Percentiles rank a stretch among this genome's conserved stretches.
Conservation (phyloP, 2,888 invertebrate genomes). For the Epistrophella euchroma region DNA sequence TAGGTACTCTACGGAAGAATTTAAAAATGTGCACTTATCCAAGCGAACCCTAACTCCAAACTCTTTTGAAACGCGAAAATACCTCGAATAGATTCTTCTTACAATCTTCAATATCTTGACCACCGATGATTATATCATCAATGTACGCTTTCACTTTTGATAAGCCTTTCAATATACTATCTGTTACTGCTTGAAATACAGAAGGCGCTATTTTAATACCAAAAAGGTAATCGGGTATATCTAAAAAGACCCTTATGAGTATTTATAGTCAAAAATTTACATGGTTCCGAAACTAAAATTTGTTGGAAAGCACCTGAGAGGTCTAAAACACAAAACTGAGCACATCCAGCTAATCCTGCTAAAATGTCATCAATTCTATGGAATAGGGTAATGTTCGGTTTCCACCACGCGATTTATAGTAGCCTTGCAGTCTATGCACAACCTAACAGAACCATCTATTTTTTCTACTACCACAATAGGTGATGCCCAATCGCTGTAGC, state of each 20-base stretch:
- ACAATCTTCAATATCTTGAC: slow-evolving; percentile 34
- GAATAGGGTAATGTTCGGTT: slow-evolving; percentile 78
- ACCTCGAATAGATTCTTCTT: slow-evolving; percentile 45
- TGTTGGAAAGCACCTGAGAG: slow-evolving; percentile 75
- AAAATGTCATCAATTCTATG: slow-evolving; percentile 61
- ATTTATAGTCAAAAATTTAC: slow-evolving; percentile 77
- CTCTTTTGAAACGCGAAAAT: slow-evolving; percentile 1
- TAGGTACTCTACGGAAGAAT: slow-evolving; percentile 8
- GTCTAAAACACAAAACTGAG: slow-evolving; percentile 69
- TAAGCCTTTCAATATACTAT: slow-evolving; percentile 39
- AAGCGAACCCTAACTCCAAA: slow-evolving; percentile 3
- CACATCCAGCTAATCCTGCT: slow-evolving; percentile 73
- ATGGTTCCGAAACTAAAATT: slow-evolving; percentile 66
- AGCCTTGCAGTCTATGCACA: slow-evolving; percentile 80
- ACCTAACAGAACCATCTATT: slow-evolving; percentile 69
- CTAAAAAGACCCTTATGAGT: slow-evolving; percentile 58
- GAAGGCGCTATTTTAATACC: slow-evolving; percentile 22
- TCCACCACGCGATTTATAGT: slow-evolving; percentile 75
- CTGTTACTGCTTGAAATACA: slow-evolving; percentile 55
- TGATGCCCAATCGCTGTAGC: slow-evolving; percentile 77
- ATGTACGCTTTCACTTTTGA: slow-evolving; percentile 53
- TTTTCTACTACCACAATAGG: slow-evolving; percentile 79
- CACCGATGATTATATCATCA: slow-evolving; percentile 68
- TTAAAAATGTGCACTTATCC: slow-evolving; percentile 12
- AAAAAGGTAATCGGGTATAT: slow-evolving; percentile 34